Base-by-base conservation (phyloP, 1,140 invertebrate species). In the Mactra quadrangularis region DNA sequence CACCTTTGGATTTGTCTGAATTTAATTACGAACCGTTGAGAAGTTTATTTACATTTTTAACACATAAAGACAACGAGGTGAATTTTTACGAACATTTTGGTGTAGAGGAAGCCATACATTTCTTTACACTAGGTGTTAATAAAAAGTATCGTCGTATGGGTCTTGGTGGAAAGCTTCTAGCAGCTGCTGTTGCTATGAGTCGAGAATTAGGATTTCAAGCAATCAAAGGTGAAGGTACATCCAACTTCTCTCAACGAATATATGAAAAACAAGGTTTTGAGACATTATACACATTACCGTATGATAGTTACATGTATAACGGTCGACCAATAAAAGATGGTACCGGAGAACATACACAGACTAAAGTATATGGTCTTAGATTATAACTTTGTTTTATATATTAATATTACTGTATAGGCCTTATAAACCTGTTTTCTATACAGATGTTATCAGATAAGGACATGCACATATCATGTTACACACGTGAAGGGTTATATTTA, bases 211-310 rank as follows among this genome's bases (percentile, higher is more conserved):
- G 60, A 15, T 78, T 78, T 41, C 64, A 78, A 35, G 60, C 60
- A 0, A 78, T 78, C 11, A 52, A 52, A 66, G 75, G 57, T 22
- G 75, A 78, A 31, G 75, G 59, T 15, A 66, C 60, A 27, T 78
- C 75, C 15, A 78, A 78, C 35, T 64, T 78, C 47, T 78, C 75
- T 27, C 75, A 78, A 22, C 38, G 60, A 15, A 78, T 78, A 45
- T 78, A 64, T 53, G 38, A 78, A 45, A 66, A 53, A 38, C 22
- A 53, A 33, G 59, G 59, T 3, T 78, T 78, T 60, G 75, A 78
- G 11, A 50, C 33, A 31, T 50, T 78, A 27, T 3, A 53, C 9
- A 31, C n/a, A n/a, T 33, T 78, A 41, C 75, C 75, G 13, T 78
- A 78, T 53, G 75, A 78, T 33, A 47, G 27, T 25, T 78, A 78